These are phyloP conservation scores for Cheilosia urbana DNA, from an alignment of 2,888 invertebrate species.

Conservation along the genomic window DNA sequence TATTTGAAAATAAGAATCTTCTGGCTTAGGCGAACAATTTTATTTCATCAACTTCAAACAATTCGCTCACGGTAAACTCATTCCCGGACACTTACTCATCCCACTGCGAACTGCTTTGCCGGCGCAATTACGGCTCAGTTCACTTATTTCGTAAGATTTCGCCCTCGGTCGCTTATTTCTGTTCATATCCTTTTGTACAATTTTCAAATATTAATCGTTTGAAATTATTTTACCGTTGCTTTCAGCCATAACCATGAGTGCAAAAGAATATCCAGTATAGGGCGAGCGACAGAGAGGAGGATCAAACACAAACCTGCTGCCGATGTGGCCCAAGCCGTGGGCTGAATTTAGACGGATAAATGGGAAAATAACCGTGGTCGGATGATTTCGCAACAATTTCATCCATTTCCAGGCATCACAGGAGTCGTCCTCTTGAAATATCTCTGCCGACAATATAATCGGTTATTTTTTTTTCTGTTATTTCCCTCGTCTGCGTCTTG, in stretches of 20 bases:
- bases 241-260: constrained; percentile 9
- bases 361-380: constrained; percentile 35
- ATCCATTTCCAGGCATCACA: constrained; percentile 31
- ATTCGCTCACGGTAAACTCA: constrained; percentile 11
- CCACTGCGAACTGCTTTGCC: neutral
- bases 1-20: neutral
- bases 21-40: neutral
- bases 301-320: constrained; percentile 16
- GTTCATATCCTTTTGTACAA: constrained; percentile 18
- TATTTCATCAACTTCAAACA: constrained; percentile 3
- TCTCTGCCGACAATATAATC: constrained; percentile 51
- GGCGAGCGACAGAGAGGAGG: neutral
- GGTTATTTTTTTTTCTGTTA: constrained; percentile 21
- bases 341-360: constrained; percentile 36
- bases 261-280: neutral
- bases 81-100: neutral
- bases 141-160: constrained; percentile 23
- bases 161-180: constrained; percentile 6
- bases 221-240: constrained; percentile 35
- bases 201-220: constrained; percentile 51
- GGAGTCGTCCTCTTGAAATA: constrained; percentile 52
- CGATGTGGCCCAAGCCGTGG: constrained; percentile 1
- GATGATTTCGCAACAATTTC: constrained; percentile 44
- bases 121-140: constrained; percentile 6
- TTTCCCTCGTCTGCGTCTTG: neutral